Evolutionary conservation across 2,888 invertebrate genomes (phyloP), one percentile per base, ranked within the genome.

Genomic region (Callyntrura sp.): DNA sequence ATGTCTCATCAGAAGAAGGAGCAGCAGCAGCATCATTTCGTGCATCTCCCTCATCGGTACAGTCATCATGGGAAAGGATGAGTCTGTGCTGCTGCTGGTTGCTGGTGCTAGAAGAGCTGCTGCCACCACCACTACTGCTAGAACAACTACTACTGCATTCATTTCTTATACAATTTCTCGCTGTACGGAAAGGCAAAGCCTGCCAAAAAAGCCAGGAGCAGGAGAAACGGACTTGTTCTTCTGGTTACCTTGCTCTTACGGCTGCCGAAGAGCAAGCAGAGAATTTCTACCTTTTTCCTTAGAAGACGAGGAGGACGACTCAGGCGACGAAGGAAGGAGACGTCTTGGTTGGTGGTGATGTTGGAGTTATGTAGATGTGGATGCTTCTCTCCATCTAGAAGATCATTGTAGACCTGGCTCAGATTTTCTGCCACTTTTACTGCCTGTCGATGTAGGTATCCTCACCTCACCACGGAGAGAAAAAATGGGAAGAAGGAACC

Each of bases 31-130:
- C 88, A 88, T 88, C 88, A 88, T 88, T 88, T 76, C 76, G 88
- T 88, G 88, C 88, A 88, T 88, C 82, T 88, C 88, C 88, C 88
- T 88, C 88, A 88, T 88, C 88, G 88, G 82, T 88, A 83, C 82
- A 88, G 82, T 88, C 88, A 88, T 88, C 88, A 88, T 88, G 88
- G 88, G 88, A 88, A 88, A 88, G 88, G 88, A 88, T 88, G 88
- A 88, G 88, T 35, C 76, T 88, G 88, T 88, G 88, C 83, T 88
- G 88, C 81, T 81, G 86, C 68, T 87, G 68, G 51, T 83, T 65
- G 68, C 25, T 88, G 83, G 51, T 88, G 88, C 55, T 88, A 76
- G 45, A 62, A 83, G 83, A 73, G 60, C 70, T 70, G 62, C 60
- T 62, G 76, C 88, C 70, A 70, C 81, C 25, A 35, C 79, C 65